Evolutionary conservation across 2,888 invertebrate species (phyloP), one percentile per base, ranked within the genome.

Genomic region (Drosophila stalkeri): DNA sequence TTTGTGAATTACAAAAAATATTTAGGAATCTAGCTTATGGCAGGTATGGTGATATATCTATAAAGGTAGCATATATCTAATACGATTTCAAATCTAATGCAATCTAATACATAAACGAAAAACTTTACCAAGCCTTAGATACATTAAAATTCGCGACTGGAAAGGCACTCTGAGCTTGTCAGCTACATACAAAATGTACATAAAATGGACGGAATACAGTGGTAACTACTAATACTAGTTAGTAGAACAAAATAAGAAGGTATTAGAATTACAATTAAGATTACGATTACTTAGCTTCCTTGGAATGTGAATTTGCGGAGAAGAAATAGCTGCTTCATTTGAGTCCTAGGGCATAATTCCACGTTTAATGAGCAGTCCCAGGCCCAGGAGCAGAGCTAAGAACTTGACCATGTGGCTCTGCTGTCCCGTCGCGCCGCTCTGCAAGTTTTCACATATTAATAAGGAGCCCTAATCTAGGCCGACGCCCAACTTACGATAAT

Each of bases 401-500:
- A 70, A 20, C 37, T n/a, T 61, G 0, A 16, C n/a, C 60, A 49
- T n/a, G 41, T 52, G 43, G 4, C 43, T 55, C 9, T 62, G 33
- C 11, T 18, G 55, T 5, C 52, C 20, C 3, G 71, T 43, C 18
- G 85, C 87, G 2, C 74, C 87, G 44, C 85, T 86, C 85, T 86
- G 72, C 2, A 82, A 81, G 7, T 18, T 1, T 39, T 77, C 5
- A 14, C 2, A 2, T 31, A 20, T 57, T 35, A 41, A 5, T 23
- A 11, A 11, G 3, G 27, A 35, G n/a, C 0, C 7, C 4, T 3
- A n/a, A 5, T 4, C 0, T 11, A n/a, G 14, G 69, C 16, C 64
- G 62, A 68, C 66, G 57, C 62, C 57, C 35, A 87, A 96, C 97
- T 97, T 94, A 99, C 98, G 92, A 99, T 97, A 57, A 98, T 96